Base-by-base conservation (phyloP, 2,113 vertebrate genomes). In the Turnix velox region DNA sequence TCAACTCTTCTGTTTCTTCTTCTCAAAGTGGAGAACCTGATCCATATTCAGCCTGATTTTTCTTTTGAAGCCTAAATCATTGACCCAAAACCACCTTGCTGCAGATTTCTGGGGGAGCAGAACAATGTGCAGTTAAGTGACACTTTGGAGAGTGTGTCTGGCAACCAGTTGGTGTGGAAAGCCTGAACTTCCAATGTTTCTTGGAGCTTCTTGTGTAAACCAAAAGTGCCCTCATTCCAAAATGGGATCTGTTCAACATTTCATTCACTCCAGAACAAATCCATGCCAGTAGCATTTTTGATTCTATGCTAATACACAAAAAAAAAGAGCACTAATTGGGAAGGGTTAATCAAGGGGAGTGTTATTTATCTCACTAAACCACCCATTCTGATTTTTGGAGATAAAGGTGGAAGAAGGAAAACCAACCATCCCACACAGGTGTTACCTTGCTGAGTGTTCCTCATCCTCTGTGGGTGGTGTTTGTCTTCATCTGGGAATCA, bases 191-290 rank as follows among this genome's bases (percentile, higher is more conserved):
- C n/a, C 74, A 88, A 85, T 65, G 4, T 94, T 94, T 80, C 88
- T 88, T 55, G 94, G 67, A 96, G 88, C 95, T 92, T 92, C 14
- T 82, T 72, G 77, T 65, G 19, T 92, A 95, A 96, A 94, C 94
- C 96, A 92, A 63, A 97, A 96, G 96, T 96, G 95, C 94, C 96
- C 94, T 96, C 94, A 10, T 95, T 80, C 63, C 77, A 92, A 93
- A 93, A 54, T 83, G 39, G 88, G 90, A 92, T 91, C 87, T 92
- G 67, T 77, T 91, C 51, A 37, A 22, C 76, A 12, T 92, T 78
- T 77, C 74, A 20, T 30, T 85, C 52, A 12, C 0, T 76, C 28
- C 42, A 1, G 5, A 18, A 39, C 33, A n/a, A 63, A 40, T 51
- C 57, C 77, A 66, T 84, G 85, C 88, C 61, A 54, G 31, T 20